Percentiles rank a stretch among this genome's conserved stretches.
Evolutionary conservation across 1,140 invertebrate genomes (phyloP).

Genomic region (Lasioglossum albipes): DNA sequence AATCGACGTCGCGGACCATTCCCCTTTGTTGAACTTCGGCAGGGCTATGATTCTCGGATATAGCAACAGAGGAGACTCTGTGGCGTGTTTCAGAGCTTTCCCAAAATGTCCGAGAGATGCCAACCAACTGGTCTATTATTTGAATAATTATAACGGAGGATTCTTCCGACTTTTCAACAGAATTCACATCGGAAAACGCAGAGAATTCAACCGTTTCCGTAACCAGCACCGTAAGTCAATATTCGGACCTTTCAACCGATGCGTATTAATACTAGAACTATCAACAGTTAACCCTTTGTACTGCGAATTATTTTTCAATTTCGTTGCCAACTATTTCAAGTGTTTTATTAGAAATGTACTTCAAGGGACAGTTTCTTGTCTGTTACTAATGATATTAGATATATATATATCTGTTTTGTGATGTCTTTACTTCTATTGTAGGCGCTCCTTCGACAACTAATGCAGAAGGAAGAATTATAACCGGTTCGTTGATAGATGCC

Average conservation of each 20-base stretch:
- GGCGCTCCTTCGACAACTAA: not conserved
- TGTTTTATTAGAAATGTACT: no score
- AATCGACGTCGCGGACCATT: conserved; percentile 76
- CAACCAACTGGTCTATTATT: conserved; percentile 86
- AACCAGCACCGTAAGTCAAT: not conserved
- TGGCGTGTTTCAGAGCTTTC: conserved; percentile 84
- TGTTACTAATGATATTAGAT: no score
- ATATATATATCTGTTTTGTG: no score
- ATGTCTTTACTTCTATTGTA: not conserved
- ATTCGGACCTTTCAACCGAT: no score
- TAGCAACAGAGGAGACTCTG: conserved; percentile 82
- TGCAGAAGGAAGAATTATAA: conserved; percentile 27
- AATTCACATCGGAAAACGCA: not conserved
- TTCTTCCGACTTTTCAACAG: conserved; percentile 88
- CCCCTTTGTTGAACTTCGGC: conserved; percentile 85
- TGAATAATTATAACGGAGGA: conserved; percentile 92
- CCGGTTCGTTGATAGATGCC: conserved; percentile 1
- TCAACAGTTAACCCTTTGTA: no score
- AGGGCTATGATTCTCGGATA: conserved; percentile 87
- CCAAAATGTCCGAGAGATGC: conserved; percentile 87
- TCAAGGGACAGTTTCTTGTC: no score
- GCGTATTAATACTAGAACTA: no score
- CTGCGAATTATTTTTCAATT: no score
- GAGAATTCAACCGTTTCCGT: not conserved
- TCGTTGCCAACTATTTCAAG: no score